Percentiles rank a stretch among this genome's conserved stretches.
These are phyloP conservation scores for Sminthurinus signatus DNA, from an alignment of 1,140 invertebrate species.

Conservation along the genomic window DNA sequence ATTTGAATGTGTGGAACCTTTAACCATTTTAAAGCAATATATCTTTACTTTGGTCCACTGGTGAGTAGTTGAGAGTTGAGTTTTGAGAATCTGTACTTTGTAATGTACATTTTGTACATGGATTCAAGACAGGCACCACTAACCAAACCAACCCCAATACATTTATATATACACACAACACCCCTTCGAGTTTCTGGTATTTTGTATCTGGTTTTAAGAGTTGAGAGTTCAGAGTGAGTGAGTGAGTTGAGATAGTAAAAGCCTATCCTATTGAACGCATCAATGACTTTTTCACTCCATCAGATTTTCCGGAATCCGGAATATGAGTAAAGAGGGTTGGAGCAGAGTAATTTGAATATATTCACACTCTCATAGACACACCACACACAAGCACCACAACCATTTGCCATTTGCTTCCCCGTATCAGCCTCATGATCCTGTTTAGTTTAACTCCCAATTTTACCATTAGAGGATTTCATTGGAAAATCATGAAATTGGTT, in stretches of 20 bases:
- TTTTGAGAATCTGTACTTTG: too few species aligned
- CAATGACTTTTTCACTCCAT: constrained; percentile 1
- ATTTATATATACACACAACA: not conserved
- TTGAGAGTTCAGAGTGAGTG: too few species aligned
- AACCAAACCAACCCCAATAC: not conserved
- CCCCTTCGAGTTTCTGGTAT: not conserved
- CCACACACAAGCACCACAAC: too few species aligned
- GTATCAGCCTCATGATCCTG: not conserved
- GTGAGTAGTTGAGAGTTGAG: too few species aligned
- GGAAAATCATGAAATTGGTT: too few species aligned
- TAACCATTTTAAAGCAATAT: too few species aligned
- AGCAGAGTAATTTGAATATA: not conserved
- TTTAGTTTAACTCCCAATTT: constrained; percentile 8
- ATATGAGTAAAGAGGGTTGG: not conserved
- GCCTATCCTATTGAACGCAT: not conserved
- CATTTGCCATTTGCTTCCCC: not conserved
- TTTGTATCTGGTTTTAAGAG: too few species aligned
- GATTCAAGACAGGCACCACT: too few species aligned
- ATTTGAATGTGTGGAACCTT: too few species aligned
- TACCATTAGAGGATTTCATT: not conserved
- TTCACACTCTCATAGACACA: too few species aligned
- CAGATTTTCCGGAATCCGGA: not conserved
- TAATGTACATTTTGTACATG: too few species aligned
- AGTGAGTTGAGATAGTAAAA: not conserved
- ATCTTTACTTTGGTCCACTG: too few species aligned